Percentiles rank a stretch among this genome's conserved stretches.
Conservation (phyloP, 2,797 vertebrate species). For the Champsocephalus esox region DNA sequence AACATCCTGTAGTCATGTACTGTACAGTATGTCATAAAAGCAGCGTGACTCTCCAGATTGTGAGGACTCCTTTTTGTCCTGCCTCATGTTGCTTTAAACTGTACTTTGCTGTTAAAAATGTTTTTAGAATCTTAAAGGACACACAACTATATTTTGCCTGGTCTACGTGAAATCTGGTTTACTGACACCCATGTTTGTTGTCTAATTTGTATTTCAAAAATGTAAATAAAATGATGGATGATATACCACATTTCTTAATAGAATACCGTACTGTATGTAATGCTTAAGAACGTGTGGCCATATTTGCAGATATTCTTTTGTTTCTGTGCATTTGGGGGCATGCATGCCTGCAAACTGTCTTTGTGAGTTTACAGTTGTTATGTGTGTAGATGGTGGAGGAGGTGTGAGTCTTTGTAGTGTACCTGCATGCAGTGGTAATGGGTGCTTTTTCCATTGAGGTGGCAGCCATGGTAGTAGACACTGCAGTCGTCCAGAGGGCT, state of each 20-base stretch:
- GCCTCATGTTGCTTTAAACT: conserved; percentile 14
- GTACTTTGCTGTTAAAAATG: not conserved
- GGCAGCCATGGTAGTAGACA: conserved; percentile 98
- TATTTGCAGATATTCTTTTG: conserved; percentile 20
- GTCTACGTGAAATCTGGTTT: conserved; percentile 13
- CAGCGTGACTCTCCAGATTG: conserved; percentile 19
- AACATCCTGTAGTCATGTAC: conserved; percentile 19
- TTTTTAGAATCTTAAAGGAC: conserved; percentile 4
- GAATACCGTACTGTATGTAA: not conserved
- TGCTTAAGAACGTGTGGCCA: not conserved
- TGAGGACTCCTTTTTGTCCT: not conserved
- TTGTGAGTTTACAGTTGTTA: conserved; percentile 41
- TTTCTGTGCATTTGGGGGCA: conserved; percentile 15
- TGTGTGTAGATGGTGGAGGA: conserved; percentile 43
- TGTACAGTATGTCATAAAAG: conserved; percentile 11
- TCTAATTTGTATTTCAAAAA: conserved; percentile 12
- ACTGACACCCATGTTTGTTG: not conserved
- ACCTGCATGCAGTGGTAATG: conserved; percentile 99
- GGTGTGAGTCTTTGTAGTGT: conserved; percentile 58
- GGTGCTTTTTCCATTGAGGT: conserved; percentile 99
- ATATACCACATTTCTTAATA: conserved; percentile 15
- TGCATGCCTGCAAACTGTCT: conserved; percentile 13
- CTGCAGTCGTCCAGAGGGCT: conserved; percentile 99
- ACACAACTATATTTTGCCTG: conserved; percentile 4
- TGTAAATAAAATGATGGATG: conserved; percentile 9